Percentiles rank a stretch among this genome's conserved stretches.
phyloP scores from a whole-genome alignment of 2,888 invertebrate genomes.

The Globia sparganii region DNA sequence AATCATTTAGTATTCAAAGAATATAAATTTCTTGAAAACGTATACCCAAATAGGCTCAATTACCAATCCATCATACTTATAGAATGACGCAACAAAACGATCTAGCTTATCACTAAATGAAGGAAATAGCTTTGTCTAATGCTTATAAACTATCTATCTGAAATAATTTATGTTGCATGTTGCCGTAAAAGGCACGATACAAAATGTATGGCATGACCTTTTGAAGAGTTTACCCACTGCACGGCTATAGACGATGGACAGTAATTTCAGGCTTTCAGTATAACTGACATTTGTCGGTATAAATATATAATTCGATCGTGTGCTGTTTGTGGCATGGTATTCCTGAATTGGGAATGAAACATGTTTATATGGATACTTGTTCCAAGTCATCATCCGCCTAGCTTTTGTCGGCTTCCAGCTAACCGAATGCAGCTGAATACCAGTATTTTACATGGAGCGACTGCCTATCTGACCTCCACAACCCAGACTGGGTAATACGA shows the following conservation, averaged over 20 bases:
- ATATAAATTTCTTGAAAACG: conserved; percentile 12
- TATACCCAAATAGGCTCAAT: conserved; percentile 14
- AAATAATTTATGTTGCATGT: conserved; percentile 51
- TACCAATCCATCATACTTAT: conserved; percentile 51
- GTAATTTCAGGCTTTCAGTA: conserved; percentile 17
- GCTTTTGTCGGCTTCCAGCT: background rate
- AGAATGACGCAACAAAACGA: conserved; percentile 23
- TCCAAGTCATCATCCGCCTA: background rate
- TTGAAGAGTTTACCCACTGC: conserved; percentile 28
- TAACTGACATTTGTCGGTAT: conserved; percentile 43
- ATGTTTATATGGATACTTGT: background rate
- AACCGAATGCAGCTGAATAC: background rate
- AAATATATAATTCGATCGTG: conserved; percentile 9
- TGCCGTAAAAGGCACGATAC: conserved; percentile 45
- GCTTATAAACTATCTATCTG: conserved; percentile 39
- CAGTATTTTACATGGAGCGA: background rate
- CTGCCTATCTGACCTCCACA: background rate
- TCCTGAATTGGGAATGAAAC: background rate
- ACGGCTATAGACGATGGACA: background rate
- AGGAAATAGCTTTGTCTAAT: conserved; percentile 42
- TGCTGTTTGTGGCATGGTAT: background rate
- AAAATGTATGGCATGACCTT: conserved; percentile 56
- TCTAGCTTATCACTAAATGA: conserved; percentile 41
- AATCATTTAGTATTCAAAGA: conserved; percentile 22
- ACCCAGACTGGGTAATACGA: background rate